These are phyloP conservation scores for Drosophila parvula DNA, from an alignment of 1,140 invertebrate genomes.

Conservation along the genomic window DNA sequence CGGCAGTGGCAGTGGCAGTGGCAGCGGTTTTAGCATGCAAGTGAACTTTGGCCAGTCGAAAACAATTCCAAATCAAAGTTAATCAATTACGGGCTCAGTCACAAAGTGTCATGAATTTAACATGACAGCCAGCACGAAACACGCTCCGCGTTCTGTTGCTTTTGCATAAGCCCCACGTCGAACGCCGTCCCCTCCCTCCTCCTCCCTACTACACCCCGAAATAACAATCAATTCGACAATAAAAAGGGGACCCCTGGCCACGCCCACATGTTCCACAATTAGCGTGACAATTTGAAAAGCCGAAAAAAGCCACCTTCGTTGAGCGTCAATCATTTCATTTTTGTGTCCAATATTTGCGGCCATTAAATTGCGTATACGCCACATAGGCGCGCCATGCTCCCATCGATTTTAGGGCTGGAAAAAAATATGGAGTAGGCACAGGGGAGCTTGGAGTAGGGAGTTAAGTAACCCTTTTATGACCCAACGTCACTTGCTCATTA, in stretches of 20 bases:
- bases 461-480: conserved; percentile 36
- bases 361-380: conserved; percentile 75
- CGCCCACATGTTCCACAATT: conserved; percentile 68
- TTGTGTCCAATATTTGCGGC: conserved; percentile 48
- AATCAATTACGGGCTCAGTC: conserved; percentile 72
- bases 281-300: conserved; percentile 78
- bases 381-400: conserved; percentile 35
- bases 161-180: conserved; percentile 27
- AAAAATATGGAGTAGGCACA: neutral
- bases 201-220: too few relatives aligned
- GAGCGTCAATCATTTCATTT: conserved; percentile 45
- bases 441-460: neutral
- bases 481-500: conserved; percentile 53
- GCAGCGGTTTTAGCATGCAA: conserved; percentile 15
- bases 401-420: conserved; percentile 26
- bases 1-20: neutral
- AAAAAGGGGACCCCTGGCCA: neutral
- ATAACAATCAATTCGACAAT: conserved; percentile 35
- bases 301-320: conserved; percentile 57
- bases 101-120: conserved; percentile 61
- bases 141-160: conserved; percentile 13
- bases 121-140: conserved; percentile 60
- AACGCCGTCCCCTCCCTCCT: neutral
- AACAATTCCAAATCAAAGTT: conserved; percentile 68
- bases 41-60: conserved; percentile 47